Conservation (phyloP, 2,888 invertebrate species). For the Dexiosoma caninum region DNA sequence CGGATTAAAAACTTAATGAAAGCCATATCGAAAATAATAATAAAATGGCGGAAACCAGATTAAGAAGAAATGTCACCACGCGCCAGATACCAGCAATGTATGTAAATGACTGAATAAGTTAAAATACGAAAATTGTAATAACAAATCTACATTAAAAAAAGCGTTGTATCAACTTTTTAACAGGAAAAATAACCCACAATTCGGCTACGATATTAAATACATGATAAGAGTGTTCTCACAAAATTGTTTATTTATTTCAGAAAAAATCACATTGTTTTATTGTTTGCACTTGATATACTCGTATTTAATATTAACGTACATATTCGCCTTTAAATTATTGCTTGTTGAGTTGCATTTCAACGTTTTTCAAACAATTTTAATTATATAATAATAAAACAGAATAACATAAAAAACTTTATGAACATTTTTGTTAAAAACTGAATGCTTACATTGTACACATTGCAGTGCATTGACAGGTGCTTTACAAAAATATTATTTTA, state of each 20-base stretch:
- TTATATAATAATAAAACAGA: neutral
- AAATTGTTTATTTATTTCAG: neutral
- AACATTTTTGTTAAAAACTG: conserved; percentile 1
- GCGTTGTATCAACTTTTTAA: no score
- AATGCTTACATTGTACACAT: conserved; percentile 4
- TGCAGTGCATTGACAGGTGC: conserved; percentile 16
- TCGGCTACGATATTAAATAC: neutral
- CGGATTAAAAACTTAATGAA: neutral
- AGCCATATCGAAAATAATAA: neutral
- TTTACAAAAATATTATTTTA: neutral
- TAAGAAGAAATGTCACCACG: conserved; percentile 71
- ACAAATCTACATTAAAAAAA: no score
- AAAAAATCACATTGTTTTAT: neutral
- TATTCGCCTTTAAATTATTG: neutral
- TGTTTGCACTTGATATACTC: neutral
- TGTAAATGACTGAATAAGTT: conserved; percentile 52
- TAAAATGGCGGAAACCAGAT: conserved; percentile 71
- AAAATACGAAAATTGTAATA: no score
- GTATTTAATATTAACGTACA: neutral
- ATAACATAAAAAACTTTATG: conserved; percentile 22
- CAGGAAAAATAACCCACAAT: no score
- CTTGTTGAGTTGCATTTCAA: neutral
- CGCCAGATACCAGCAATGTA: conserved; percentile 71
- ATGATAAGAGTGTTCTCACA: conserved; percentile 17
- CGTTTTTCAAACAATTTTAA: neutral